phyloP scores from a whole-genome alignment of 2,797 vertebrate species.

The Pelodytes ibericus region DNA sequence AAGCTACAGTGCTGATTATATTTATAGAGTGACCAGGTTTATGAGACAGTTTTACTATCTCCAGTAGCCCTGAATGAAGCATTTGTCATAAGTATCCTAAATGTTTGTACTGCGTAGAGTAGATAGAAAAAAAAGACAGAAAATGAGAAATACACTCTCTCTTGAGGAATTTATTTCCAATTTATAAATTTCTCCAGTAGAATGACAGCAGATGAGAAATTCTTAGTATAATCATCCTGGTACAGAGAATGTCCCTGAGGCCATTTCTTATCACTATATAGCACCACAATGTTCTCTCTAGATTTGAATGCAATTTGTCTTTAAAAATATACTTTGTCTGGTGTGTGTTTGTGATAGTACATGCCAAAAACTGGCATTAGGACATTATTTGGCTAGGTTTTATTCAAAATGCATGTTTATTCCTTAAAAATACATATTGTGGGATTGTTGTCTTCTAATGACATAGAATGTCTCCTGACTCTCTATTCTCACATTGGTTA shows the following conservation, averaged over 20 bases:
- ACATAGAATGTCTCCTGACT: no score
- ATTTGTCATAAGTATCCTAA: not conserved
- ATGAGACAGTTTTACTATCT: not conserved
- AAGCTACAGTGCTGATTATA: not conserved
- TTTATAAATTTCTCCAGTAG: not conserved
- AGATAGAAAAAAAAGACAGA: not conserved
- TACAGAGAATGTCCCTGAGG: not conserved
- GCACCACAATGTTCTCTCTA: not conserved
- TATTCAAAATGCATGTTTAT: no score
- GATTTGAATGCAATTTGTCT: not conserved
- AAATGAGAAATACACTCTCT: not conserved
- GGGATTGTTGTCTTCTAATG: no score
- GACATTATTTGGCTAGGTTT: no score
- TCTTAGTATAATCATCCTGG: slow-evolving; percentile 1
- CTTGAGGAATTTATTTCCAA: slow-evolving; percentile 2
- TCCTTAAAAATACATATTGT: no score
- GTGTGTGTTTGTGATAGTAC: not conserved
- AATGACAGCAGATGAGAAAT: slow-evolving; percentile 9
- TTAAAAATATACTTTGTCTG: not conserved
- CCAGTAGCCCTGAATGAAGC: not conserved
- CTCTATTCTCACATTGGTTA: no score
- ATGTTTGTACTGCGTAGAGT: not conserved
- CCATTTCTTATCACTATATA: slow-evolving; percentile 1
- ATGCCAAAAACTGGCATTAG: not conserved
- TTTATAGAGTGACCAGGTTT: not conserved